Evolutionary conservation across 2,113 vertebrate genomes (phyloP).

Genomic region (Pimephales promelas): DNA sequence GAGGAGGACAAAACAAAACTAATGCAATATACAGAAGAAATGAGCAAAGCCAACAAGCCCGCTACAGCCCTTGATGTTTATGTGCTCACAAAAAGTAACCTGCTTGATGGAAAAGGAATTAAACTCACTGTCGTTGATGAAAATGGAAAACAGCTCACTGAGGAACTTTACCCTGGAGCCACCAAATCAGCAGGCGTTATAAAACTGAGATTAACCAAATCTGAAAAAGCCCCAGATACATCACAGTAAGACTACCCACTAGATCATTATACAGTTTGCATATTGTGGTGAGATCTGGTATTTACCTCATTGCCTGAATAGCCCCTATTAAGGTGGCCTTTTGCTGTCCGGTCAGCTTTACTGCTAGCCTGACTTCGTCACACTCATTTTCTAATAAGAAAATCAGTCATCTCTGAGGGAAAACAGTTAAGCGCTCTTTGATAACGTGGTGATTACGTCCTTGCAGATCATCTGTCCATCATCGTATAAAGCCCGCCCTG

Average conservation of each 20-base stretch:
- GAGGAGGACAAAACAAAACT: background rate
- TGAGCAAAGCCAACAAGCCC: background rate
- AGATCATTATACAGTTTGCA: background rate
- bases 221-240: background rate
- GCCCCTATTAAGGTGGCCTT: no score
- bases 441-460: no score
- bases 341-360: no score
- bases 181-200: slow-evolving; percentile 31
- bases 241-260: background rate
- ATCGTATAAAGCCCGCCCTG: no score
- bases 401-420: no score
- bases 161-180: slow-evolving; percentile 40
- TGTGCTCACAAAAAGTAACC: slow-evolving; percentile 48
- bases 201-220: slow-evolving; percentile 38
- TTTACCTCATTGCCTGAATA: no score
- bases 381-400: no score
- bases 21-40: background rate
- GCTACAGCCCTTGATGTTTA: slow-evolving; percentile 34
- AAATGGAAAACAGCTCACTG: slow-evolving; percentile 36
- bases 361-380: no score
- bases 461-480: no score
- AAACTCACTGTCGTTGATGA: slow-evolving; percentile 17
- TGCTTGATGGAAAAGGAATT: slow-evolving; percentile 45
- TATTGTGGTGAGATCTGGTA: no score
- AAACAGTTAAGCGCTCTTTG: no score